Percentiles rank a stretch among this genome's conserved stretches.
Evolutionary conservation across 2,797 vertebrate genomes (phyloP).

Genomic region (Hoplostethus mediterraneus): DNA sequence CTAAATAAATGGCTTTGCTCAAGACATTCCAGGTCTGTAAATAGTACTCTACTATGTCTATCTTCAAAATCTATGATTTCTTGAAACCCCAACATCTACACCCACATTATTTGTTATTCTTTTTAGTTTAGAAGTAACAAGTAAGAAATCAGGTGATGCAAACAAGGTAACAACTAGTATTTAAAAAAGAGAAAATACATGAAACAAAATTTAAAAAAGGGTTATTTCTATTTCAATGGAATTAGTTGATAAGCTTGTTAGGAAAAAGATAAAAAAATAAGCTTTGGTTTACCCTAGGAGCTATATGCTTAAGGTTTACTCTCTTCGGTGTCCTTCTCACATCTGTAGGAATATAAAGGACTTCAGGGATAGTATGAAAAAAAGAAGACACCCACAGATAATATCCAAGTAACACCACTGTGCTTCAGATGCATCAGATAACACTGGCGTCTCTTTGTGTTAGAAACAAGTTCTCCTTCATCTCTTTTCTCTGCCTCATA

Average conservation of each 20-base stretch:
- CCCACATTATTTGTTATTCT: neutral
- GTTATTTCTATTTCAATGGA: conserved; percentile 68
- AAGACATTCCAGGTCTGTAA: neutral
- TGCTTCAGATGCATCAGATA: conserved; percentile 17
- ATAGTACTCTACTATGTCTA: conserved; percentile 7
- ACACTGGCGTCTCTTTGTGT: conserved; percentile 4
- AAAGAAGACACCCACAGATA: conserved; percentile 52
- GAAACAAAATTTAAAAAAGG: conserved; percentile 52
- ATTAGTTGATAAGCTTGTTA: conserved; percentile 79
- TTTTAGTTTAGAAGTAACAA: neutral
- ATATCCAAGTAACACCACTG: conserved; percentile 43
- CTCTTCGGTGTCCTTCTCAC: conserved; percentile 89
- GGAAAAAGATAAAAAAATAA: conserved; percentile 70
- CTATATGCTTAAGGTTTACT: conserved; percentile 89
- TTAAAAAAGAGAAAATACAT: conserved; percentile 54
- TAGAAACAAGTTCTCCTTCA: conserved; percentile 1
- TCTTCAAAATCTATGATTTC: conserved; percentile 5
- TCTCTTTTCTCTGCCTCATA: conserved; percentile 6
- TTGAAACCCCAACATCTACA: neutral
- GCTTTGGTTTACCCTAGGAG: conserved; percentile 88
- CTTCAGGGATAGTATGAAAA: conserved; percentile 69
- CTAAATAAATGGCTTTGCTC: conserved; percentile 1
- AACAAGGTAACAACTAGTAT: conserved; percentile 81
- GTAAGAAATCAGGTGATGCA: conserved; percentile 58
- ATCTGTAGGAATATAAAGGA: conserved; percentile 92